A percentile compares a stretch with the other conserved stretches of the same genome.
phyloP scores from a whole-genome alignment of 2,888 invertebrate species.

The Chrysotoxum bicinctum region DNA sequence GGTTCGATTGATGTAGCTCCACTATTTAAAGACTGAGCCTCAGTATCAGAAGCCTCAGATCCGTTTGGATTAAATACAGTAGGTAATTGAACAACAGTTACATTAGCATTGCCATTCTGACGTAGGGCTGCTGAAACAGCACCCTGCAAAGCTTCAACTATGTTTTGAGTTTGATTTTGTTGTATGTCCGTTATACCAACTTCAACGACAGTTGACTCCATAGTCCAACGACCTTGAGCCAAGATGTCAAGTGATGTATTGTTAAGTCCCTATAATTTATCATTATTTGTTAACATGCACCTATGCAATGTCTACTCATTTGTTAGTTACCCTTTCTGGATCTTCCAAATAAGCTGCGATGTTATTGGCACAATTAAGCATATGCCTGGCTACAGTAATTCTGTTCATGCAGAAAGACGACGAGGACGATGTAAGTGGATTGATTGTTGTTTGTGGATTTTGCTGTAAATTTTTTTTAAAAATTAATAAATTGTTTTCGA shows the following conservation, averaged over 20 bases:
- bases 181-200: conserved; percentile 81
- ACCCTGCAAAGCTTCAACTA: conserved; percentile 81
- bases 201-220: conserved; percentile 82
- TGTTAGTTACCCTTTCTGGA: conserved; percentile 77
- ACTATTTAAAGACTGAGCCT: conserved; percentile 48
- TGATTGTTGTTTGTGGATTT: conserved; percentile 76
- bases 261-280: conserved; percentile 78
- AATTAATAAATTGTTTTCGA: background rate
- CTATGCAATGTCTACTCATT: background rate
- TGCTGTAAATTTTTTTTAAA: conserved; percentile 71
- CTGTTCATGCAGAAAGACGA: conserved; percentile 82
- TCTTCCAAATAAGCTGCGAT: conserved; percentile 81
- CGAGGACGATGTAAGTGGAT: conserved; percentile 79
- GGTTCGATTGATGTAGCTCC: conserved; percentile 46
- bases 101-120: conserved; percentile 79
- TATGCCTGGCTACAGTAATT: conserved; percentile 81
- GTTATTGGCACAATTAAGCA: conserved; percentile 81
- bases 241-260: conserved; percentile 81
- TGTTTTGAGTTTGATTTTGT: conserved; percentile 79
- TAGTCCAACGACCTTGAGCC: conserved; percentile 81
- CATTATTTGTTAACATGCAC: background rate
- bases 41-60: conserved; percentile 56
- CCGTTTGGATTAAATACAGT: conserved; percentile 78
- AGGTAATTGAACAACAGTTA: conserved; percentile 80
- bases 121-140: conserved; percentile 81